A percentile compares a stretch with the other conserved stretches of the same genome.
Evolutionary conservation across 2,113 vertebrate genomes (phyloP).

Genomic region (Panurus biarmicus): DNA sequence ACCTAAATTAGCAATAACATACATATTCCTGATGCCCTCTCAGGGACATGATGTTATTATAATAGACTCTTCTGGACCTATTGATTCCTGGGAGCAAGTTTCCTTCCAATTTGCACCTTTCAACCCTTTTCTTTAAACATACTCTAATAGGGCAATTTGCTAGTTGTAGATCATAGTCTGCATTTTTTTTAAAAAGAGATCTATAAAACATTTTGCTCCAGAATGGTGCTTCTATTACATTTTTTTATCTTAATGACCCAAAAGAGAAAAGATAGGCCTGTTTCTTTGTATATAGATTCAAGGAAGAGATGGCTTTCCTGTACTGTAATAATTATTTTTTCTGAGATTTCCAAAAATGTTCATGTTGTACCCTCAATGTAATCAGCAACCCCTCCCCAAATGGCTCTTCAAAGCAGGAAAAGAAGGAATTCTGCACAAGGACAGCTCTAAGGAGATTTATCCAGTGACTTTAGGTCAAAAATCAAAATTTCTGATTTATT

Average conservation of each 20-base stretch:
- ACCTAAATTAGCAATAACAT: conserved; percentile 60
- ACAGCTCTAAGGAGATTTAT: not conserved
- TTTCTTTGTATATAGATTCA: not conserved
- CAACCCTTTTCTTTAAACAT: conserved; percentile 22
- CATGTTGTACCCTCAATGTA: not conserved
- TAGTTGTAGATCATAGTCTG: not conserved
- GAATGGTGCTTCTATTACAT: not conserved
- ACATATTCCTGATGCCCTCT: conserved; percentile 41
- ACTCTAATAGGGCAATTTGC: conserved; percentile 5
- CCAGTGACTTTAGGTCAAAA: not conserved
- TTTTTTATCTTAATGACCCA: not conserved
- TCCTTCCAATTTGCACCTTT: conserved; percentile 26
- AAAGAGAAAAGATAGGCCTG: not conserved
- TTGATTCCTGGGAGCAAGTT: conserved; percentile 45
- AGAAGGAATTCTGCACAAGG: not conserved
- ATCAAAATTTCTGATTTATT: not conserved
- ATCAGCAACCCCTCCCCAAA: not conserved
- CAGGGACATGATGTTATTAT: conserved; percentile 45
- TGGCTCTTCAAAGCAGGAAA: not conserved
- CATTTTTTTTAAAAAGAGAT: not conserved
- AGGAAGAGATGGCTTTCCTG: not conserved
- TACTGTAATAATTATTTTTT: not conserved
- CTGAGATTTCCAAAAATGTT: not conserved
- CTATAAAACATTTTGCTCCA: not conserved
- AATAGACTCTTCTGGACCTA: conserved; percentile 52